Conservation (phyloP, 2,797 vertebrate species). For the Numenius phaeopus region DNA sequence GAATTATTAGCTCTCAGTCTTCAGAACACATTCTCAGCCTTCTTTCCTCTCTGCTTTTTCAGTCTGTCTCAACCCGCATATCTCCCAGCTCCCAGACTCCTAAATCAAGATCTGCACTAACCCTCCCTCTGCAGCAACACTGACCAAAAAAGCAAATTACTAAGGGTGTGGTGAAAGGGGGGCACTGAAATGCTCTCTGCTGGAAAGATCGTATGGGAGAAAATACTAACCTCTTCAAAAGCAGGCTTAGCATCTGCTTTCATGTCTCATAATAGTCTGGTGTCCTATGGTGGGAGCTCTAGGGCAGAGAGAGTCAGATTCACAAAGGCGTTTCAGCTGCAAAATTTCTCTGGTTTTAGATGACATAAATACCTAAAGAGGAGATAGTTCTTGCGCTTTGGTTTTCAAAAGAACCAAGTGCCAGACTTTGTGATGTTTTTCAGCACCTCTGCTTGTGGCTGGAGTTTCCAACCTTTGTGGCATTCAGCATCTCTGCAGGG, state of each 20-base stretch:
- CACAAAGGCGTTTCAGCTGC: background rate
- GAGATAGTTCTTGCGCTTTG: background rate
- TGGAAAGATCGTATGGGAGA: background rate
- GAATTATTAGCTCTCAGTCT: conserved; percentile 19
- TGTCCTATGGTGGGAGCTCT: background rate
- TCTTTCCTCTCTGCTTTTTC: background rate
- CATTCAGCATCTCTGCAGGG: background rate
- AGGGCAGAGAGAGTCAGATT: background rate
- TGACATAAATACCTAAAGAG: background rate
- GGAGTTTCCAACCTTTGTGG: background rate
- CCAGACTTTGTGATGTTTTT: background rate
- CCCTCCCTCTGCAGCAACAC: background rate
- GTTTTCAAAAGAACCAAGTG: background rate
- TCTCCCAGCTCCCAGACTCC: background rate
- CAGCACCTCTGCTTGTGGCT: background rate
- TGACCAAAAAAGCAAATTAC: background rate
- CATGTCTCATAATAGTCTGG: background rate
- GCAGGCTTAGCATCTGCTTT: background rate
- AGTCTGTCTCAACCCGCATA: background rate
- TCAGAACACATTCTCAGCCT: conserved; percentile 33
- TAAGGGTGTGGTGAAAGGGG: background rate
- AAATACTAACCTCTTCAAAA: background rate
- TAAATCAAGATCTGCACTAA: background rate
- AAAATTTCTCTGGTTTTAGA: background rate
- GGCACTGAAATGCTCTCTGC: background rate